Conservation (phyloP, 2,888 invertebrate genomes). For the Tetramorium bicarinatum region DNA sequence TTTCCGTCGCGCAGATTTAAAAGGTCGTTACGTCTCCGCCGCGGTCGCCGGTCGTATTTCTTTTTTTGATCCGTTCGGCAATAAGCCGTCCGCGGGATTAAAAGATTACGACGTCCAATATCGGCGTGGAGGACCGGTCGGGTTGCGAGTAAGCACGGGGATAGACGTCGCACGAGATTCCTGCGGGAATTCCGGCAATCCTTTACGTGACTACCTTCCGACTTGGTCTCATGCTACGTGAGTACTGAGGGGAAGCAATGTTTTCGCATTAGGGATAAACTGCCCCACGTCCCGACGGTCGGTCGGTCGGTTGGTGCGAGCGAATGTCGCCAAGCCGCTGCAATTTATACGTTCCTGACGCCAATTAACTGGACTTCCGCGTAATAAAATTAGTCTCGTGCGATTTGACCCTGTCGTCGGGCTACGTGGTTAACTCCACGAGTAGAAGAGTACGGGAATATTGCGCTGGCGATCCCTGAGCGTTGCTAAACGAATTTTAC, state of each 20-base stretch:
- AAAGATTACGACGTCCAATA: slow-evolving; percentile 81
- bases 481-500: background rate
- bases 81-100: slow-evolving; percentile 77
- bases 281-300: slow-evolving; percentile 59
- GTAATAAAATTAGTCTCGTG: slow-evolving; percentile 77
- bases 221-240: slow-evolving; percentile 58
- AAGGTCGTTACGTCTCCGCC: slow-evolving; percentile 55
- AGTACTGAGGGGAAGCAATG: slow-evolving; percentile 73
- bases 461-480: slow-evolving; percentile 16
- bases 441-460: slow-evolving; percentile 35
- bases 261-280: slow-evolving; percentile 80
- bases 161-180: slow-evolving; percentile 69
- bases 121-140: slow-evolving; percentile 64
- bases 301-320: slow-evolving; percentile 53
- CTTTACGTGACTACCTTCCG: slow-evolving; percentile 78
- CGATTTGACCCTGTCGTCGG: slow-evolving; percentile 59
- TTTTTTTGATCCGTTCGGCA: slow-evolving; percentile 47
- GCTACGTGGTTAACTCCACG: slow-evolving; percentile 44
- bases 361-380: slow-evolving; percentile 79
- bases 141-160: slow-evolving; percentile 68
- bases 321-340: slow-evolving; percentile 63
- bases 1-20: slow-evolving; percentile 55
- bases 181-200: slow-evolving; percentile 80
- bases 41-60: background rate
- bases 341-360: slow-evolving; percentile 78